Evolutionary conservation across 2,888 invertebrate species (phyloP), one percentile per base, ranked within the genome.

Genomic region (Athalia circularis): DNA sequence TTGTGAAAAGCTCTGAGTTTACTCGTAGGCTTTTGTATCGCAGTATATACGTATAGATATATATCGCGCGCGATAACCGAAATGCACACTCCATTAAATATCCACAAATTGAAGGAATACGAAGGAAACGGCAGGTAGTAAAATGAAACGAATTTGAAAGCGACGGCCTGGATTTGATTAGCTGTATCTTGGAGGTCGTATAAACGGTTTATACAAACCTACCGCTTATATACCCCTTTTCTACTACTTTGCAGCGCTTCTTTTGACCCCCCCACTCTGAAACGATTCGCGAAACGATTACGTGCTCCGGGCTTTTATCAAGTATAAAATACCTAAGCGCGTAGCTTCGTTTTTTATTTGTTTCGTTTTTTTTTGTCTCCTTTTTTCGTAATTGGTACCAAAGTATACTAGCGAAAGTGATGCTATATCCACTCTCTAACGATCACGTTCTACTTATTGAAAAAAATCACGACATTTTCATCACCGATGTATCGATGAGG

Each of bases 161-260:
- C 54, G 65, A 54, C 62, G 65, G 52, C 13, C 76, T 64, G 76
- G 76, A 76, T 77, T 77, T 77, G 77, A 77, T 77, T 77, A 67
- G 54, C 77, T 77, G 77, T 67, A 67, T 65, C 65, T 57, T 13
- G 47, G 13, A 43, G 65, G 65, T 57, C 67, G 77, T 77, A 77
- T 77, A 77, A 77, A 65, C 29, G 29, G 29, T 29, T 29, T 29
- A 29, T 59, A 11, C 65, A 45, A 77, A 15, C 52, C 29, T 54
- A n/a, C 43, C 52, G 29, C 9, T 7, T 8, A 29, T 6, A 7
- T 11, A 57, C 11, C 43, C 64, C 15, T 3, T 43, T 11, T 7
- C 43, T 4, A n/a, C 7, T 11, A 7, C 62, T 9, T 9, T 62
- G 7, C 13, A 13, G 13, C 15, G 4, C 65, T 47, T 1, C 48